Conservation (phyloP, 2,113 vertebrate genomes). For the Lagopus leucura region DNA sequence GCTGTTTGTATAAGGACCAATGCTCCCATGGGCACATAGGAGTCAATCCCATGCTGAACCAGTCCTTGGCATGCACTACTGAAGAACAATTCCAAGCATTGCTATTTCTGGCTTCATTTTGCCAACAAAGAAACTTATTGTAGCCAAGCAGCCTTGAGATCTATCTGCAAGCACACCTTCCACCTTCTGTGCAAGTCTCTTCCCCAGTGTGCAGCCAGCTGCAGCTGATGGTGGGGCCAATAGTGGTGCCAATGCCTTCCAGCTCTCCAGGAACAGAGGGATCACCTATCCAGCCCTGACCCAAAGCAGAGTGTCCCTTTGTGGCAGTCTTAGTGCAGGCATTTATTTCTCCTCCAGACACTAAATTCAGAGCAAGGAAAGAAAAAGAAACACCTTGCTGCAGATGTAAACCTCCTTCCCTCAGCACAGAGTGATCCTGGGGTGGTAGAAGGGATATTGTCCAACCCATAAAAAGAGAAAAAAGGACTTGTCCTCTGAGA, state of each 20-base stretch:
- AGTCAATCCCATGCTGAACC: background rate
- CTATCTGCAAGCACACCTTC: background rate
- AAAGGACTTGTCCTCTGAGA: background rate
- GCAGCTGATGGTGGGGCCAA: too few species aligned
- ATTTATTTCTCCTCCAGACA: background rate
- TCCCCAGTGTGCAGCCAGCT: background rate
- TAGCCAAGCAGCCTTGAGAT: background rate
- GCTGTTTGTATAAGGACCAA: background rate
- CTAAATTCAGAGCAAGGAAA: background rate
- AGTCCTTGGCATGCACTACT: background rate
- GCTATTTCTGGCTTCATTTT: background rate
- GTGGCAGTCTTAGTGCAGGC: background rate
- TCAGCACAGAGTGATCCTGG: background rate
- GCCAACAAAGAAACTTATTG: background rate
- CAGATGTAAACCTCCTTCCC: background rate
- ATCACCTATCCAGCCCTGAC: background rate
- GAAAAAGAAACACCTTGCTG: background rate
- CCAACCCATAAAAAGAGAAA: background rate
- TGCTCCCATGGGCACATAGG: background rate
- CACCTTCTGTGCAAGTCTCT: background rate
- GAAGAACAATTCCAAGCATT: background rate
- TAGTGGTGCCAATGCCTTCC: background rate
- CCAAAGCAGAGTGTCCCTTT: too few species aligned
- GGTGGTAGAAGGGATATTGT: accelerated
- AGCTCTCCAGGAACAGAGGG: background rate